A percentile compares a stretch with the other conserved stretches of the same genome.
phyloP scores from a whole-genome alignment of 2,888 invertebrate genomes.

The Zhengitettix transpicula region DNA sequence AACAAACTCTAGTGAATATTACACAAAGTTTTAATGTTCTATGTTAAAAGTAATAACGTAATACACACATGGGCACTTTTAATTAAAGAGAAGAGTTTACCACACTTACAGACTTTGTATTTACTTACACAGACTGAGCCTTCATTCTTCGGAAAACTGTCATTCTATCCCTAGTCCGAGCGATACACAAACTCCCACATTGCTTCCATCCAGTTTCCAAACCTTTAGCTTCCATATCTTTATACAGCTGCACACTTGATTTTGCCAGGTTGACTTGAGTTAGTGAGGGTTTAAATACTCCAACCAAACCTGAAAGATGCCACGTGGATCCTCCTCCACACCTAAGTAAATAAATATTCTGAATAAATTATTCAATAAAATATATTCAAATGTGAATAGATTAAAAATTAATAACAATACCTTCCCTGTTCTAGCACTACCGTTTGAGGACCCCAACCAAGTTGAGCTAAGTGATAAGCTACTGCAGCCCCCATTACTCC shows the following conservation, averaged over 20 bases:
- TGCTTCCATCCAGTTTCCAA: slow-evolving; percentile 76
- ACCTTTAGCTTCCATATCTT: slow-evolving; percentile 54
- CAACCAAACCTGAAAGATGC: slow-evolving; percentile 63
- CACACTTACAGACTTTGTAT: not conserved
- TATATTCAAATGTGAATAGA: not conserved
- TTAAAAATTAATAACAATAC: slow-evolving; percentile 27
- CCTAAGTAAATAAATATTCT: slow-evolving; percentile 25
- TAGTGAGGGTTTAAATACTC: slow-evolving; percentile 68
- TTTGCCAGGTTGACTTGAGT: slow-evolving; percentile 68
- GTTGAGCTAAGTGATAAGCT: slow-evolving; percentile 70
- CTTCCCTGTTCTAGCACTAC: slow-evolving; percentile 71
- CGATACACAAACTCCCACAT: slow-evolving; percentile 76
- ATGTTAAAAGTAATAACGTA: too few relatives aligned
- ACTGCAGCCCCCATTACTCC: slow-evolving; percentile 85
- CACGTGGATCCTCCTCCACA: slow-evolving; percentile 66
- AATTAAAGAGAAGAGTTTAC: too few relatives aligned
- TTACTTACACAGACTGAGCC: slow-evolving; percentile 59
- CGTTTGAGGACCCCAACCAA: slow-evolving; percentile 70
- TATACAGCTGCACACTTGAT: slow-evolving; percentile 56
- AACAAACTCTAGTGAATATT: too few relatives aligned
- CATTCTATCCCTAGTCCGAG: slow-evolving; percentile 72
- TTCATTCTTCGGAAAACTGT: slow-evolving; percentile 68
- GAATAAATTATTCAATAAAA: not conserved
- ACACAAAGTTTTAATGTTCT: too few relatives aligned
- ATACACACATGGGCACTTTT: too few relatives aligned